These are phyloP conservation scores for Oophaga pumilio DNA, from an alignment of 2,113 vertebrate genomes.

Conservation along the genomic window DNA sequence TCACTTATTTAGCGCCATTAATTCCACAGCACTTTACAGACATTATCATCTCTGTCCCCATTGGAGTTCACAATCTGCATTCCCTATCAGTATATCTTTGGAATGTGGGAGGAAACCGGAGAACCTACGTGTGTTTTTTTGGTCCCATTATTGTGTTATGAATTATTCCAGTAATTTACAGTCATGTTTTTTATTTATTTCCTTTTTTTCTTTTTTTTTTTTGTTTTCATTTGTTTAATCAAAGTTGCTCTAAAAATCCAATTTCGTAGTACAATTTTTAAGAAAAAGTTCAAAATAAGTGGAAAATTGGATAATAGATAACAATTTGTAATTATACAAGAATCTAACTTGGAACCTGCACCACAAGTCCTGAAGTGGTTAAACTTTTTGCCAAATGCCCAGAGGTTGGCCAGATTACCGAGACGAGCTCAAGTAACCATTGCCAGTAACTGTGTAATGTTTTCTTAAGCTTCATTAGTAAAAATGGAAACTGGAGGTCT, in stretches of 20 bases:
- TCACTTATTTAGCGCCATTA: too few species aligned
- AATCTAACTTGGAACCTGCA: too few species aligned
- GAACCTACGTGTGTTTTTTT: too few species aligned
- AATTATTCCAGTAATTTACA: not conserved
- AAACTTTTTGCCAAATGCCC: constrained; percentile 3
- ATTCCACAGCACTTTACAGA: too few species aligned
- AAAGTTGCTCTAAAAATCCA: not conserved
- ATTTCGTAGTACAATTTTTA: not conserved
- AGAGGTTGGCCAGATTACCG: constrained; percentile 3
- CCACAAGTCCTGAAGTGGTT: not conserved
- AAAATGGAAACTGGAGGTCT: constrained; percentile 26
- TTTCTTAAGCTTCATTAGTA: constrained; percentile 43
- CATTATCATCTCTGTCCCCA: too few species aligned
- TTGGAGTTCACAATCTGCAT: too few species aligned
- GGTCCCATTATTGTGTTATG: too few species aligned
- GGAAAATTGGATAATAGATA: not conserved
- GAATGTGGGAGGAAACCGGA: too few species aligned
- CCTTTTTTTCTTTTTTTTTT: not conserved
- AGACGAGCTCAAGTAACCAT: not conserved
- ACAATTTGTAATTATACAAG: not conserved
- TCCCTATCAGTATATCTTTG: too few species aligned
- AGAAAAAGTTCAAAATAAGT: not conserved
- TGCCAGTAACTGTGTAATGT: constrained; percentile 32
- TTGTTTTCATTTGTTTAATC: not conserved
- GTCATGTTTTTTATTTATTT: not conserved